A percentile compares a stretch with the other conserved stretches of the same genome.
Conservation (phyloP, 2,888 invertebrate species). For the Creontiades dilutus region DNA sequence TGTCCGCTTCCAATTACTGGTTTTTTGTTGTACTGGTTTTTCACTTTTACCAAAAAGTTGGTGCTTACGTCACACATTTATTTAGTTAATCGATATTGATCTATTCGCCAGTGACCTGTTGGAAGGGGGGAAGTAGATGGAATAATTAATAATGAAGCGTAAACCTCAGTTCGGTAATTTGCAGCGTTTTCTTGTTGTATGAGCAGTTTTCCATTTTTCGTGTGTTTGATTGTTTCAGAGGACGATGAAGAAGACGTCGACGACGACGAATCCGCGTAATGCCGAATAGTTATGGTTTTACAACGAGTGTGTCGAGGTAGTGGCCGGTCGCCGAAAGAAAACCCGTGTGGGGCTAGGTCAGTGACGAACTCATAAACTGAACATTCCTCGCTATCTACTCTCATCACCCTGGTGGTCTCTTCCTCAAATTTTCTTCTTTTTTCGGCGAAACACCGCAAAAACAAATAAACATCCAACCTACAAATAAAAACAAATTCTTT, state of each 20-base stretch:
- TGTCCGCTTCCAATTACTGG: no score
- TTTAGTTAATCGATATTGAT: no score
- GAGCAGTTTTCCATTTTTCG: no score
- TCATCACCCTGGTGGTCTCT: slow-evolving; percentile 51
- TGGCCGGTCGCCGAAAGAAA: slow-evolving; percentile 61
- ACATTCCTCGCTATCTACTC: slow-evolving; percentile 69
- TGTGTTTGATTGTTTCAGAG: slow-evolving; percentile 74
- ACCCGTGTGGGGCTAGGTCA: slow-evolving; percentile 74
- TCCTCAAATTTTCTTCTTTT: slow-evolving; percentile 40
- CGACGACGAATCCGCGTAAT: slow-evolving; percentile 76
- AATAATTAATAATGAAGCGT: no score
- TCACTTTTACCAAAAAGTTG: no score
- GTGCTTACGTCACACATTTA: no score
- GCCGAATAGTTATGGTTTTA: slow-evolving; percentile 69
- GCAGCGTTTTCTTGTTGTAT: no score
- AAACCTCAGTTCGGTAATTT: no score
- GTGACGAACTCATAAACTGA: slow-evolving; percentile 58
- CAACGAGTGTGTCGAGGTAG: slow-evolving; percentile 62
- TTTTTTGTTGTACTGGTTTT: no score
- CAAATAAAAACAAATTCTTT: neutral
- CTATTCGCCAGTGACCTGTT: no score
- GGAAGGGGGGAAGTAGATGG: no score
- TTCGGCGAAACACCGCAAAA: slow-evolving; percentile 38
- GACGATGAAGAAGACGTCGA: slow-evolving; percentile 76
- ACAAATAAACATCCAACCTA: slow-evolving; percentile 31